phyloP scores from a whole-genome alignment of 2,113 vertebrate species.

The Phylloscopus whistleri region DNA sequence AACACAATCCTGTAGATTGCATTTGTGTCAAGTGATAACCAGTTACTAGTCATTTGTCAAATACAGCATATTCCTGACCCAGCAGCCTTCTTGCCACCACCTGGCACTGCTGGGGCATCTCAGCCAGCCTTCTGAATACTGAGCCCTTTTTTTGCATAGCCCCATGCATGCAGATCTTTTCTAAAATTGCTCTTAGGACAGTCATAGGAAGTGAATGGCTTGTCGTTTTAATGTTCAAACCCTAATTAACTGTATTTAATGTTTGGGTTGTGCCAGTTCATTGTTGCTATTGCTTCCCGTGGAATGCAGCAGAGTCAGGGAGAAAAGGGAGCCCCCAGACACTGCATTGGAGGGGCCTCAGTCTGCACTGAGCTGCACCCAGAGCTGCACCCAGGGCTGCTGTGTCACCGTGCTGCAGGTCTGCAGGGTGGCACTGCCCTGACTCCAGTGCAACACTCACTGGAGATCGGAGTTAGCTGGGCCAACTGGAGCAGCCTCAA shows the following conservation, averaged over 20 bases:
- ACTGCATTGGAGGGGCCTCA: accelerated
- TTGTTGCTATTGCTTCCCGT: background rate
- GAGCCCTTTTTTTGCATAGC: background rate
- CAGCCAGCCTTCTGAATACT: background rate
- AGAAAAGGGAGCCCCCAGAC: background rate
- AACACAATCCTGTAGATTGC: background rate
- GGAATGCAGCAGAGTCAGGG: background rate
- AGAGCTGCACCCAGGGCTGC: background rate
- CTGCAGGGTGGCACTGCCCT: background rate
- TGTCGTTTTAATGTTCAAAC: background rate
- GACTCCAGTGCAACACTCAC: accelerated
- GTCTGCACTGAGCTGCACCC: background rate
- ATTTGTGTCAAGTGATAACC: conserved; percentile 19
- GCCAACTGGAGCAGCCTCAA: background rate
- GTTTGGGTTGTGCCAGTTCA: background rate
- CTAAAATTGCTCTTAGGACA: background rate
- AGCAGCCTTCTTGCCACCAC: background rate
- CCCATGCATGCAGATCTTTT: background rate
- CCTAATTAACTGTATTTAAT: background rate
- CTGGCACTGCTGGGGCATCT: background rate
- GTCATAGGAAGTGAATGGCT: background rate
- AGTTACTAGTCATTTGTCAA: background rate
- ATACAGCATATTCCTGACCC: background rate
- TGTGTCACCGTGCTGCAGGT: background rate
- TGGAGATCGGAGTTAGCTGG: background rate